Evolutionary conservation across 2,888 invertebrate species (phyloP).

Genomic region (Eupithecia abbreviata): DNA sequence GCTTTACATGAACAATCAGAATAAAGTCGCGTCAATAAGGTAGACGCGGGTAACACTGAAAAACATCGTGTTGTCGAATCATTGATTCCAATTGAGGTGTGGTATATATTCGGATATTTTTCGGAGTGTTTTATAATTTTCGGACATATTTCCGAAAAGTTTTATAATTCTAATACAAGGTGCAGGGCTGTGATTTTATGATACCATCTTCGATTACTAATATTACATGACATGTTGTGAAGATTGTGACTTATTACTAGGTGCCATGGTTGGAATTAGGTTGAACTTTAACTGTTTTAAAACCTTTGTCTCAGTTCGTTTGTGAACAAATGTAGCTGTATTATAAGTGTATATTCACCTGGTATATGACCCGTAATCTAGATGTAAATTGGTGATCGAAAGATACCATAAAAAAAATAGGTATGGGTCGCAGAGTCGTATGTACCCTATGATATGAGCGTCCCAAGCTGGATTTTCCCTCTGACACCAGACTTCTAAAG

Average conservation of each 20-base stretch:
- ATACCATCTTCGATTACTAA: no score
- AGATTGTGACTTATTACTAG: no score
- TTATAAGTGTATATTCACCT: no score
- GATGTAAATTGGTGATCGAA: no score
- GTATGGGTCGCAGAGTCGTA: no score
- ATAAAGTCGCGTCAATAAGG: constrained; percentile 17
- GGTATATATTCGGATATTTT: neutral
- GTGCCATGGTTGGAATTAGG: no score
- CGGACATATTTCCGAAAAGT: neutral
- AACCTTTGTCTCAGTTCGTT: no score
- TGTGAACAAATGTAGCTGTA: no score
- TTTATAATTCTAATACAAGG: neutral
- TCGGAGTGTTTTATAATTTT: neutral
- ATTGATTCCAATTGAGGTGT: constrained; percentile 26
- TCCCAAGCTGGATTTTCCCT: neutral
- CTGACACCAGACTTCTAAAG: neutral
- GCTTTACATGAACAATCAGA: constrained; percentile 21
- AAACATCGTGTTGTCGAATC: constrained; percentile 30
- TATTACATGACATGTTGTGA: no score
- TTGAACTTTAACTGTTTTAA: no score
- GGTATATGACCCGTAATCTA: no score
- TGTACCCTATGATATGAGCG: neutral
- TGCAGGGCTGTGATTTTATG: neutral
- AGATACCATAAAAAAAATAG: neutral
- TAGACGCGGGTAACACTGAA: constrained; percentile 28